Evolutionary conservation across 2,888 invertebrate species (phyloP), one percentile per base, ranked within the genome.

Genomic region (Agrochola litura): DNA sequence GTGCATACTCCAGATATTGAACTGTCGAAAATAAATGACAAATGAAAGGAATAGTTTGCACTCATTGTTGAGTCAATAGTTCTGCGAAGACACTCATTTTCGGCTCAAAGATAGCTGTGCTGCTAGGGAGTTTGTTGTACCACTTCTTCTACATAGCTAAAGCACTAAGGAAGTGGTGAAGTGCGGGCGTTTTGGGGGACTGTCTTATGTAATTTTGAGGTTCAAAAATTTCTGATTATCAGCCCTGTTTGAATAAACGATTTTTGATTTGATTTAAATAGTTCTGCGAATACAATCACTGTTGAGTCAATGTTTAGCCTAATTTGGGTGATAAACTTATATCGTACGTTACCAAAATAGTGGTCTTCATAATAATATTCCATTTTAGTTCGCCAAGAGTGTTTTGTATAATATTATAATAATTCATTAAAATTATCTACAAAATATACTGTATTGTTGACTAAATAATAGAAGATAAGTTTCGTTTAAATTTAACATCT

Each of bases 331-430:
- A 37, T 61, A 30, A 54, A 72, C 14, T 22, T 67, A 46, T 76
- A 46, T 76, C 79, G 84, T 75, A 60, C 8, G 46, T 6, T 19
- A n/a, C 46, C 37, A 63, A 54, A 86, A 86, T 86, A 79, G n/a
- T 46, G 19, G 4, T n/a, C 65, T 25, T 63, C 25, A 16, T 66
- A 63, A 77, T 71, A 61, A 71, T 71, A 78, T 82, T 72, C 74
- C 58, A 72, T 69, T 86, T 84, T 69, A 76, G 66, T 77, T 86
- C 14, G 22, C 71, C 61, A 68, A 76, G 63, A 86, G 60, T 79
- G 65, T 68, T 76, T 82, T 74, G 82, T 75, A 73, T 79, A 82
- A 79, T 70, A 75, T 76, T 76, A 75, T 65, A 73, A 87, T 87
- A 76, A 74, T 77, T 85, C 67, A 79, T 76, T 69, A 73, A 60